Evolutionary conservation across 2,888 invertebrate genomes (phyloP).

Genomic region (Pilophorus perplexus): DNA sequence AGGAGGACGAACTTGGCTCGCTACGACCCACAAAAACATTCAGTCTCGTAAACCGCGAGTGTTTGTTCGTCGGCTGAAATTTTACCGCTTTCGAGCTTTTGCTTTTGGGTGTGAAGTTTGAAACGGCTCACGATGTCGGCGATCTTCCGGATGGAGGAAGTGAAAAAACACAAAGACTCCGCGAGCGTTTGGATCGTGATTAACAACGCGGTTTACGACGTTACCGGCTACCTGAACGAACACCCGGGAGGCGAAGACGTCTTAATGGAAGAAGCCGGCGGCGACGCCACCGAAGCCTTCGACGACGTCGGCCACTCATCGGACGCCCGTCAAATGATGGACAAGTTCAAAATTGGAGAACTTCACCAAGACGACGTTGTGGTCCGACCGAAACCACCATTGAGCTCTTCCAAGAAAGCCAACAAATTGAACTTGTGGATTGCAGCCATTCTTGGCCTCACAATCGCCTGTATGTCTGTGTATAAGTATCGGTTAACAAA

Average conservation of each 20-base stretch:
- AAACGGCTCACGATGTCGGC: too few relatives aligned
- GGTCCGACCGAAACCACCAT: too few relatives aligned
- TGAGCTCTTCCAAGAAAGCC: too few relatives aligned
- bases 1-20: too few relatives aligned
- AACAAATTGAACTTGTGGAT: too few relatives aligned
- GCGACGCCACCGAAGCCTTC: constrained; percentile 89
- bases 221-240: constrained; percentile 72
- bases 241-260: constrained; percentile 97
- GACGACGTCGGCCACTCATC: constrained; percentile 99
- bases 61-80: too few relatives aligned
- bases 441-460: too few relatives aligned
- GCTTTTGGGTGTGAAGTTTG: too few relatives aligned
- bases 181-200: constrained; percentile 70
- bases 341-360: constrained; percentile 61
- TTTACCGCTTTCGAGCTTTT: too few relatives aligned
- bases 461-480: neutral
- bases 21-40: too few relatives aligned
- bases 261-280: constrained; percentile 83
- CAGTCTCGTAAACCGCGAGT: too few relatives aligned
- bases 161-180: constrained; percentile 60
- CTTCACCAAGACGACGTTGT: too few relatives aligned
- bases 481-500: neutral
- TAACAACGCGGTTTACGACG: constrained; percentile 76
- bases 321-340: constrained; percentile 84
- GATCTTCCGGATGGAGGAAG: constrained; percentile 57